Evolutionary conservation across 2,797 vertebrate genomes (phyloP).

Genomic region (Phyllotis vaccarum): DNA sequence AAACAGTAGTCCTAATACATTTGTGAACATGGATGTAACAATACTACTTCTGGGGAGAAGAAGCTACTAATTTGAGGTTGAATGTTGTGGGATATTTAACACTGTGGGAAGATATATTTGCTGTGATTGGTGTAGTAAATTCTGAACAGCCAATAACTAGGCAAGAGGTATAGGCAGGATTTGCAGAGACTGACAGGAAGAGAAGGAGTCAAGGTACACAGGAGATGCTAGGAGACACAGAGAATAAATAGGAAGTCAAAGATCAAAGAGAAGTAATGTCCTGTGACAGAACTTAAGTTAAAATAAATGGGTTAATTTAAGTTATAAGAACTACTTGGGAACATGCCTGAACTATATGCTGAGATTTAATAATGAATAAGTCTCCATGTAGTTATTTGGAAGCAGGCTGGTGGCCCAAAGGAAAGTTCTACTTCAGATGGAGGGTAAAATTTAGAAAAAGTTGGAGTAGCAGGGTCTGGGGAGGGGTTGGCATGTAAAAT

Average conservation of each 20-base stretch:
- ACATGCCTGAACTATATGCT: neutral
- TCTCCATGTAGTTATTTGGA: neutral
- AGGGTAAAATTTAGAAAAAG: neutral
- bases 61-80: neutral
- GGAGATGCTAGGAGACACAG: neutral
- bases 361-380: neutral
- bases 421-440: neutral
- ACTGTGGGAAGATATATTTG: no score
- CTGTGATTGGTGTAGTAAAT: no score
- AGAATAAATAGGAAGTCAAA: neutral
- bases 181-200: neutral
- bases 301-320: neutral
- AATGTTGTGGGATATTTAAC: no score
- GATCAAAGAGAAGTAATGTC: neutral
- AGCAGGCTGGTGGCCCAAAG: neutral
- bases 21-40: neutral
- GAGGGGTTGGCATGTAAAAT: neutral
- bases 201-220: neutral
- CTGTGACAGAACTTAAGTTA: neutral
- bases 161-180: neutral
- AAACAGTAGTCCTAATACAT: neutral
- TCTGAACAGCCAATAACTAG: neutral
- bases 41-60: neutral
- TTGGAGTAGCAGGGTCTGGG: rapidly evolving
- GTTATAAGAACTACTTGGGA: neutral